phyloP scores from a whole-genome alignment of 2,888 invertebrate species.

The Euproctis similis region DNA sequence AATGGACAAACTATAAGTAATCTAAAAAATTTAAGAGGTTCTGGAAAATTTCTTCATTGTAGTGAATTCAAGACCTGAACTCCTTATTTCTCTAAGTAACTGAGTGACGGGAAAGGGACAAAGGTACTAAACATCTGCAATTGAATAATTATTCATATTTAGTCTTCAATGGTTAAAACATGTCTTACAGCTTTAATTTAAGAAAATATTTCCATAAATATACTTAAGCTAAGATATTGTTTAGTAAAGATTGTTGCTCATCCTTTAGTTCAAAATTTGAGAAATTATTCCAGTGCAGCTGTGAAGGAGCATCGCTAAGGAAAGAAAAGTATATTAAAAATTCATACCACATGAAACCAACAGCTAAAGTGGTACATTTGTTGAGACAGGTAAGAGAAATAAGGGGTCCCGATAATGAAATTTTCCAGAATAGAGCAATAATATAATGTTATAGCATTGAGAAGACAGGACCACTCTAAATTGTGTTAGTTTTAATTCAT shows the following conservation, averaged over 20 bases:
- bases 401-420: slow-evolving; percentile 65
- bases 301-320: slow-evolving; percentile 60
- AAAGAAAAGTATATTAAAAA: slow-evolving; percentile 58
- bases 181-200: slow-evolving; percentile 66
- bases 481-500: no score
- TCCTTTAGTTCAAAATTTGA: slow-evolving; percentile 49
- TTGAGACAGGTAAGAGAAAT: slow-evolving; percentile 67
- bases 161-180: slow-evolving; percentile 76
- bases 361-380: slow-evolving; percentile 27
- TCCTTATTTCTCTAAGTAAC: slow-evolving; percentile 68
- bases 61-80: slow-evolving; percentile 18
- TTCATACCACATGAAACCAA: slow-evolving; percentile 31
- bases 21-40: slow-evolving; percentile 39
- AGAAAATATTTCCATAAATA: slow-evolving; percentile 45
- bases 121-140: slow-evolving; percentile 60
- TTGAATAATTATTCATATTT: slow-evolving; percentile 66
- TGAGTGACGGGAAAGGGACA: slow-evolving; percentile 45
- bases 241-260: slow-evolving; percentile 50
- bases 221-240: slow-evolving; percentile 42
- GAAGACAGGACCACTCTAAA: slow-evolving; percentile 19
- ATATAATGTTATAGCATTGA: slow-evolving; percentile 15
- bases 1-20: slow-evolving; percentile 62
- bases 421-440: slow-evolving; percentile 56
- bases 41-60: slow-evolving; percentile 68
- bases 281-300: slow-evolving; percentile 74